A percentile compares a stretch with the other conserved stretches of the same genome.
Conservation (phyloP, 2,888 invertebrate species). For the Scaptodrosophila latifasciaeformis region DNA sequence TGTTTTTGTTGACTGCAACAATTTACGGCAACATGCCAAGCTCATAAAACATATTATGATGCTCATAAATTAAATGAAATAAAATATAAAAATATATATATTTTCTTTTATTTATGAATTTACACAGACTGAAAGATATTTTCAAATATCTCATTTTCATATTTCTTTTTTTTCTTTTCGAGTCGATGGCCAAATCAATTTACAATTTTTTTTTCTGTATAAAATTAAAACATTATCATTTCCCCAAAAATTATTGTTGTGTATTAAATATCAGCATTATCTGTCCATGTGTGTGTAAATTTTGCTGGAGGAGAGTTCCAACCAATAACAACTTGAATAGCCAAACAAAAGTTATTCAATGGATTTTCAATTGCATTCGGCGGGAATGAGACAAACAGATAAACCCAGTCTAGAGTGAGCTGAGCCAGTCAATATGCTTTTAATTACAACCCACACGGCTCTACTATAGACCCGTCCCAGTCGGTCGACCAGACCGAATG, state of each 20-base stretch:
- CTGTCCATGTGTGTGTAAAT: no score
- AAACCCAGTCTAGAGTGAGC: constrained; percentile 9
- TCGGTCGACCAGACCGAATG: constrained; percentile 10
- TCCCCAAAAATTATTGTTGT: no score
- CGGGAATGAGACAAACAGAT: constrained; percentile 14
- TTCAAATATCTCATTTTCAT: constrained; percentile 7
- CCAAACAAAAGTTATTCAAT: constrained; percentile 6
- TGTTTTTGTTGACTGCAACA: constrained; percentile 57
- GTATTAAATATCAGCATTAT: no score
- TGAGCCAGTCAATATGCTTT: constrained; percentile 61
- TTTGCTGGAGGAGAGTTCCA: no score
- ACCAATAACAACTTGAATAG: constrained; percentile 45
- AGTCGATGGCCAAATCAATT: constrained; percentile 10
- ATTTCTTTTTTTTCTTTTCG: neutral
- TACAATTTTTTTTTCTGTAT: no score
- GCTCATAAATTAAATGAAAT: constrained; percentile 63
- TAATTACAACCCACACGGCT: constrained; percentile 55
- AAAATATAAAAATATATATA: constrained; percentile 36
- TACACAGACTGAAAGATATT: constrained; percentile 23
- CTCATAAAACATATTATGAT: constrained; percentile 62
- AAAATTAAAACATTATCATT: constrained; percentile 35
- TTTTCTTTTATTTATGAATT: constrained; percentile 54
- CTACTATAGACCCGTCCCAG: neutral
- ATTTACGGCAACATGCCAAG: constrained; percentile 68
- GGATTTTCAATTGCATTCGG: constrained; percentile 29